Evolutionary conservation across 2,888 invertebrate genomes (phyloP).

Genomic region (Apamea epomidion): DNA sequence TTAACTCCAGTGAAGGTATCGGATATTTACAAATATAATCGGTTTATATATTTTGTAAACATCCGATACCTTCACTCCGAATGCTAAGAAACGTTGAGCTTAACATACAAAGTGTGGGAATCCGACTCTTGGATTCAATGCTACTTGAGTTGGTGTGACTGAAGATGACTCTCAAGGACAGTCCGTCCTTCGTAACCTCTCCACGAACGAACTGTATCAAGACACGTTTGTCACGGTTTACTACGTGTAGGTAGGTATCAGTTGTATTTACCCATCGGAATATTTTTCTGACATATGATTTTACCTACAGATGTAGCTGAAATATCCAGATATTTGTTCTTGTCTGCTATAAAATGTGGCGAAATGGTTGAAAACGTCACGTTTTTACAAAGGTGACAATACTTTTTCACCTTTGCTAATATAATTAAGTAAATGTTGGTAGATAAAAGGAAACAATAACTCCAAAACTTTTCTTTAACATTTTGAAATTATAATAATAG

Average conservation of each 20-base stretch:
- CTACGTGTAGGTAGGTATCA: neutral
- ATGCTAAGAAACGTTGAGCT: constrained; percentile 10
- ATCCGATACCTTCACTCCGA: neutral
- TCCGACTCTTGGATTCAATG: constrained; percentile 29
- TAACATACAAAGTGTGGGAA: constrained; percentile 19
- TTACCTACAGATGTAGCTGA: neutral
- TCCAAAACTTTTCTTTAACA: neutral
- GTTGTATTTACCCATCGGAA: neutral
- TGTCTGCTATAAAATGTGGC: neutral
- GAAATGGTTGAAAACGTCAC: neutral
- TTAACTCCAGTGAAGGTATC: neutral
- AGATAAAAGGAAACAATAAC: neutral
- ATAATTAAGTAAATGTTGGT: neutral
- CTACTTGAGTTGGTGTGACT: constrained; percentile 53
- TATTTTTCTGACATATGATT: neutral
- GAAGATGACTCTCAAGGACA: constrained; percentile 51
- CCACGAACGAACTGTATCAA: constrained; percentile 33
- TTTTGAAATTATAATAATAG: neutral
- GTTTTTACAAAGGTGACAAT: neutral
- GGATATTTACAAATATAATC: constrained; percentile 7
- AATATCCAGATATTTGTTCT: neutral
- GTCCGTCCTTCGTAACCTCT: constrained; percentile 39
- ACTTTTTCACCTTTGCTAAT: neutral
- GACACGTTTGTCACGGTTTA: constrained; percentile 16
- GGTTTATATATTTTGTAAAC: too few relatives aligned